phyloP scores from a whole-genome alignment of 2,113 vertebrate species.

The Suncus etruscus region DNA sequence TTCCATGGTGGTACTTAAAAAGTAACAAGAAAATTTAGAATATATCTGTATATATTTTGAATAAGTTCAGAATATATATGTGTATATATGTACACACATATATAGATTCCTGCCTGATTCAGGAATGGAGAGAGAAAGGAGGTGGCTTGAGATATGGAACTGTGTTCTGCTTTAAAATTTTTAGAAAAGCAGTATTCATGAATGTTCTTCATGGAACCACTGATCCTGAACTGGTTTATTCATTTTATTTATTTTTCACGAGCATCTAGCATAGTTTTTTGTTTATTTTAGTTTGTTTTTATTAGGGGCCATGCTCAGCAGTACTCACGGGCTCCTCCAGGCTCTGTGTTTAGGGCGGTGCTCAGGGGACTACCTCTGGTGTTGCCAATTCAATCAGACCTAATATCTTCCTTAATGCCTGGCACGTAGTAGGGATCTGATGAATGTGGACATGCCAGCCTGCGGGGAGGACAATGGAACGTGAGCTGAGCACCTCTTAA shows the following conservation, averaged over 20 bases:
- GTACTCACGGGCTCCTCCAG: too few relatives aligned
- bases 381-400: too few relatives aligned
- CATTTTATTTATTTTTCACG: too few relatives aligned
- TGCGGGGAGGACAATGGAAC: neutral
- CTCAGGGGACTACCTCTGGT: too few relatives aligned
- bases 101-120: constrained; percentile 74
- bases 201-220: neutral
- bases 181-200: neutral
- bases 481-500: neutral
- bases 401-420: neutral
- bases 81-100: too few relatives aligned
- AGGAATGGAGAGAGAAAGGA: constrained; percentile 67
- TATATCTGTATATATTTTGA: neutral
- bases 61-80: too few relatives aligned
- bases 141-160: constrained; percentile 54
- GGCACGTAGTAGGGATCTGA: neutral
- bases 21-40: constrained; percentile 79
- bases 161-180: constrained; percentile 39
- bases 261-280: too few relatives aligned
- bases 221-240: too few relatives aligned
- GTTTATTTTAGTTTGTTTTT: too few relatives aligned
- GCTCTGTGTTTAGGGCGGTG: neutral
- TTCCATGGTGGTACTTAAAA: constrained; percentile 82
- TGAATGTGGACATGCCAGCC: neutral
- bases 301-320: too few relatives aligned